A percentile compares a stretch with the other conserved stretches of the same genome.
Conservation (phyloP, 2,888 invertebrate genomes). For the Zelleria hepariella region DNA sequence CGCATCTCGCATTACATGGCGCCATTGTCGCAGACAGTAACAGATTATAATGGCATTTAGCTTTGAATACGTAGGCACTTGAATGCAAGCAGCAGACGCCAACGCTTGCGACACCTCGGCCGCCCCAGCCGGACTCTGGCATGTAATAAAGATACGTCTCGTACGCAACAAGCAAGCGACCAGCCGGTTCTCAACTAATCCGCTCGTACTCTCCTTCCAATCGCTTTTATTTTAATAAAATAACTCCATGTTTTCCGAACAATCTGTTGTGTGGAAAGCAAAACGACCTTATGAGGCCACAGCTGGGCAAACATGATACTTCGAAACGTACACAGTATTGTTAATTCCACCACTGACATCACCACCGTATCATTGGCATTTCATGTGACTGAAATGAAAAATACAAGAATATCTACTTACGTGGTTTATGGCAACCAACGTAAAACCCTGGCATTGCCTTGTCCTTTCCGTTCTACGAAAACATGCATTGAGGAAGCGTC, state of each 20-base stretch:
- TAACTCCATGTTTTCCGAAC: neutral
- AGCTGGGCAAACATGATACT: conserved; percentile 47
- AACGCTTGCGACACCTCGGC: conserved; percentile 49
- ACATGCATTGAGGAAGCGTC: conserved; percentile 1
- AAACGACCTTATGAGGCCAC: conserved; percentile 58
- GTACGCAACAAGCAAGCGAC: conserved; percentile 4
- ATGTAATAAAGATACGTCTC: conserved; percentile 37
- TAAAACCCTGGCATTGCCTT: no score
- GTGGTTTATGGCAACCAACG: no score
- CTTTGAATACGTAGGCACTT: conserved; percentile 10
- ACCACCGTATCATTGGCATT: conserved; percentile 25
- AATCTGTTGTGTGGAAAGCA: conserved; percentile 17
- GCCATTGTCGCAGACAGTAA: conserved; percentile 21
- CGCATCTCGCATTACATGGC: conserved; percentile 19
- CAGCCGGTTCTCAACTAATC: neutral
- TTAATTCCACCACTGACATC: conserved; percentile 33
- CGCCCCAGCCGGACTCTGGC: conserved; percentile 20
- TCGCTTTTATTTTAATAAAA: neutral
- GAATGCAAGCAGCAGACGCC: conserved; percentile 34
- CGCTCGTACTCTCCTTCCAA: neutral
- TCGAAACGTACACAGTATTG: neutral
- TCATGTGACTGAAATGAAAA: neutral
- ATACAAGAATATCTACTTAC: neutral
- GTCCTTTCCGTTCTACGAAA: neutral
- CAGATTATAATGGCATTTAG: conserved; percentile 34